phyloP scores from a whole-genome alignment of 2,888 invertebrate species.

The Kuschelorhynchus macadamiae region DNA sequence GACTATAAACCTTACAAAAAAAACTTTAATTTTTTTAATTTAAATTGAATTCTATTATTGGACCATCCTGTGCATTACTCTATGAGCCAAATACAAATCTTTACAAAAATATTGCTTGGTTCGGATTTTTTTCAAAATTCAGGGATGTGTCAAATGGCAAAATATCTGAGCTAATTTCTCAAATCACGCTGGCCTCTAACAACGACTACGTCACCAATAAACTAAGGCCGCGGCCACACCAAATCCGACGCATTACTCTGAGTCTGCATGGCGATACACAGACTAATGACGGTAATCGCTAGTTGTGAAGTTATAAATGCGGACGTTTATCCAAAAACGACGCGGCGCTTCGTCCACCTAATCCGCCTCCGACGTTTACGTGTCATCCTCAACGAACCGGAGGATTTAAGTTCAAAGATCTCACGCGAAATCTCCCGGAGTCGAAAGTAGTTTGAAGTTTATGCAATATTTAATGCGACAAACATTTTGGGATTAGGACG shows the following conservation, averaged over 20 bases:
- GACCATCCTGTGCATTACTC: no score
- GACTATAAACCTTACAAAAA: no score
- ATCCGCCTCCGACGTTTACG: slow-evolving; percentile 56
- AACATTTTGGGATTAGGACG: slow-evolving; percentile 64
- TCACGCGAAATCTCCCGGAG: slow-evolving; percentile 49
- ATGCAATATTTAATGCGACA: slow-evolving; percentile 66
- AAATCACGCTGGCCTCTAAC: no score
- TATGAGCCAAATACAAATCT: no score
- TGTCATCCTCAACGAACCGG: slow-evolving; percentile 57
- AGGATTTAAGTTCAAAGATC: slow-evolving; percentile 64
- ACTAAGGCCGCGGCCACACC: slow-evolving; percentile 39
- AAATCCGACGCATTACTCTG: slow-evolving; percentile 35
- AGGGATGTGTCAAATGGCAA: no score
- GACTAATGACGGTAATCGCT: slow-evolving; percentile 46
- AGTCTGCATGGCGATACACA: slow-evolving; percentile 15
- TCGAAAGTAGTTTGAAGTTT: slow-evolving; percentile 63
- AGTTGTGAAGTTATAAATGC: slow-evolving; percentile 50
- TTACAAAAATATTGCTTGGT: no score
- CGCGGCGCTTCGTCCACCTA: slow-evolving; percentile 36
- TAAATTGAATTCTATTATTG: no score
- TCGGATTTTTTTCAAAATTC: no score
- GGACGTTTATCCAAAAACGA: slow-evolving; percentile 43
- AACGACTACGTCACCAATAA: no score
- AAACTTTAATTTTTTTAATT: no score
- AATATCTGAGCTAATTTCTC: no score